Base-by-base conservation (phyloP, 2,113 vertebrate genomes). In the Sclerurus mexicanus region DNA sequence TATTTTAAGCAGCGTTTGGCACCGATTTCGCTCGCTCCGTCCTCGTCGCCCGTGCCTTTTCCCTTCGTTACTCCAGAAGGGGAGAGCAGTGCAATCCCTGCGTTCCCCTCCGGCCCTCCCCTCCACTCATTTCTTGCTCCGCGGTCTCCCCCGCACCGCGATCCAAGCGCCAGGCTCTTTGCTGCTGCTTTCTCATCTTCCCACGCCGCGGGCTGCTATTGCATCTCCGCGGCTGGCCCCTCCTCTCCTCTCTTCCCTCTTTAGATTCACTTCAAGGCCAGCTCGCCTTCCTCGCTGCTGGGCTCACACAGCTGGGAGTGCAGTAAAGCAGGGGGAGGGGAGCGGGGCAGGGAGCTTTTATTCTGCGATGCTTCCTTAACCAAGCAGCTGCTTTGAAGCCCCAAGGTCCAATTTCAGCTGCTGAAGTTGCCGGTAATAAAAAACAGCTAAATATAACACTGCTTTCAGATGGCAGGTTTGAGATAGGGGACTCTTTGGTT, bases 141-240 rank as follows among this genome's bases (percentile, higher is more conserved):
- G 6, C 71, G 25, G 89, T 91, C 11, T 93, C 94, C 71, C 96
- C 79, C 73, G 78, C 93, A 33, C 94, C 55, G 91, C 95, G 90
- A 58, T 82, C 50, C 88, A 93, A 78, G 91, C 89, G 20, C 4
- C 93, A n/a, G 30, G 58, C 88, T 81, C 95, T 95, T 92, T 92
- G 94, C 96, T 95, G 66, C 94, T 67, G 76, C 95, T 88, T 86
- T 97, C 95, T 97, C 94, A 94, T 96, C 96, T 89, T 93, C 96
- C 95, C 96, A 90, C 92, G 1, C 95, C 73, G 93, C 79, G 1
- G 93, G 92, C 95, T 90, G 90, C 93, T 88, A 56, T 88, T 86
- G 85, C 92, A 55, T 71, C 50, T 35, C 87, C 82, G 67, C 2
- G 3, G 85, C 87, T 63, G 44, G 10, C 96, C 96, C 95, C 96